These are phyloP conservation scores for Cantharis rustica DNA, from an alignment of 2,888 invertebrate species.

Conservation along the genomic window DNA sequence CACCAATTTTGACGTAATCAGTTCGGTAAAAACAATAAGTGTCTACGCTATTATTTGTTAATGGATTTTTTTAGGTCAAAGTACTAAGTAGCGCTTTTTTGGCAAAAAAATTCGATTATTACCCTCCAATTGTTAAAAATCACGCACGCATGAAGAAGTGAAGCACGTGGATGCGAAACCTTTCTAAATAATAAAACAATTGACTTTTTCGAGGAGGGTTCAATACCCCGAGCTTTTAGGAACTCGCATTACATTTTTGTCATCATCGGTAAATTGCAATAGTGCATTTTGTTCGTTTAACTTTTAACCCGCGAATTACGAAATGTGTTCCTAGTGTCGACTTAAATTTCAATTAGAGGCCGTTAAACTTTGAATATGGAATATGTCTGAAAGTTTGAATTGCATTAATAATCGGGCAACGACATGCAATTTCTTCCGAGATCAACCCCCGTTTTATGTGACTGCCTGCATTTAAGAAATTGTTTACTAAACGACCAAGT, in stretches of 20 bases:
- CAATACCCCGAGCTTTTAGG: conserved; percentile 37
- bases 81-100: conserved; percentile 11
- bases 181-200: conserved; percentile 47
- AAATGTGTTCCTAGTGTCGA: conserved; percentile 13
- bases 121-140: background rate
- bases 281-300: conserved; percentile 27
- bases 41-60: conserved; percentile 15
- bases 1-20: conserved; percentile 8
- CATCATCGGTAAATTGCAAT: conserved; percentile 1
- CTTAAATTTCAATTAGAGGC: conserved; percentile 21
- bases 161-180: conserved; percentile 32
- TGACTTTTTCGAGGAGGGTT: conserved; percentile 42
- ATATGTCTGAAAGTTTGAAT: background rate
- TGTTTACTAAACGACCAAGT: conserved; percentile 26
- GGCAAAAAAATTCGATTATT: background rate
- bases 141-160: conserved; percentile 1
- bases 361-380: conserved; percentile 13
- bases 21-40: background rate
- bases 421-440: conserved; percentile 6
- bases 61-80: conserved; percentile 19
- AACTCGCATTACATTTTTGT: background rate
- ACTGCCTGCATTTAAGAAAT: conserved; percentile 21
- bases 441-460: conserved; percentile 1
- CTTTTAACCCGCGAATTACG: conserved; percentile 39
- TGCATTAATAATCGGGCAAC: background rate